These are phyloP conservation scores for Drosophila asahinai DNA, from an alignment of 1,140 invertebrate genomes.

Conservation along the genomic window DNA sequence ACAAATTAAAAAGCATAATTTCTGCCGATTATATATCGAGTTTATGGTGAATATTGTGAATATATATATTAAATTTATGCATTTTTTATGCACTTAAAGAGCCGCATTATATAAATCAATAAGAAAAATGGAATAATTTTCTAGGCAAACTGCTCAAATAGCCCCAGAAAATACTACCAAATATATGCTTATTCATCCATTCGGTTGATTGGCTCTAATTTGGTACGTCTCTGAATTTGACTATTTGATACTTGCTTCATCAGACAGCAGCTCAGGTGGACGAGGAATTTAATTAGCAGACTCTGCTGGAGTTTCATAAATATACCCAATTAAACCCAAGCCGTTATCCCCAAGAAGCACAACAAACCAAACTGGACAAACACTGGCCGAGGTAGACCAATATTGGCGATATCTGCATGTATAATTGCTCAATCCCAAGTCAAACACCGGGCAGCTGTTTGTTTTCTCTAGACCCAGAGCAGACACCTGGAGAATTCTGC, in stretches of 20 bases:
- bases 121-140: not conserved
- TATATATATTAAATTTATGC: not conserved
- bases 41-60: too few relatives aligned
- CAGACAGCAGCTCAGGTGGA: not conserved
- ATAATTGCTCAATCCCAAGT: slow-evolving; percentile 53
- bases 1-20: not conserved
- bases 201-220: not conserved
- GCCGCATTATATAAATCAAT: not conserved
- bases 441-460: slow-evolving; percentile 42
- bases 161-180: not conserved
- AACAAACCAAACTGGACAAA: slow-evolving; percentile 10
- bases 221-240: not conserved
- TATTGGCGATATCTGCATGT: slow-evolving; percentile 22
- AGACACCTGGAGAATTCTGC: slow-evolving; percentile 34
- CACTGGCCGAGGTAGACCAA: slow-evolving; percentile 7
- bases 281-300: slow-evolving; percentile 10
- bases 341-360: slow-evolving; percentile 6
- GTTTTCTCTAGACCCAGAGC: slow-evolving; percentile 11
- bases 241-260: not conserved
- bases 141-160: not conserved
- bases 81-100: too few relatives aligned
- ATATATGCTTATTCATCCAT: not conserved
- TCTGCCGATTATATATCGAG: too few relatives aligned
- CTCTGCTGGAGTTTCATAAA: slow-evolving; percentile 10
- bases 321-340: slow-evolving; percentile 23